phyloP scores from a whole-genome alignment of 2,888 invertebrate species.

The Neoascia interrupta region DNA sequence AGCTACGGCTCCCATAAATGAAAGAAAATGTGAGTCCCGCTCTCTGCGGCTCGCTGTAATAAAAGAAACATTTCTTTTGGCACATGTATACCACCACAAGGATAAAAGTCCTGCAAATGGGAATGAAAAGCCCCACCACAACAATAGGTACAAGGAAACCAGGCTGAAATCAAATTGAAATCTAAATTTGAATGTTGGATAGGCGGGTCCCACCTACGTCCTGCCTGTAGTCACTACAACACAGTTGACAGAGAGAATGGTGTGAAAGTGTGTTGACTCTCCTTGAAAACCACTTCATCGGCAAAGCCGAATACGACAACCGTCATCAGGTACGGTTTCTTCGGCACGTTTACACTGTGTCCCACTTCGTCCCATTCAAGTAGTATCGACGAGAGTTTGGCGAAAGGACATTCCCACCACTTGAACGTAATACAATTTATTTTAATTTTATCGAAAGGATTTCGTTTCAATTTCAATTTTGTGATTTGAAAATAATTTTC shows the following conservation, averaged over 20 bases:
- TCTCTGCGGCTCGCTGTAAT: neutral
- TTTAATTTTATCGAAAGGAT: constrained; percentile 53
- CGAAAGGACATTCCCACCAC: constrained; percentile 14
- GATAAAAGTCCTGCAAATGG: neutral
- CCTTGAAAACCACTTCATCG: neutral
- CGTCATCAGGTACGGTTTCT: no score
- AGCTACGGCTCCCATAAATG: no score
- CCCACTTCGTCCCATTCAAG: neutral
- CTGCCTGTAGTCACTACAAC: no score
- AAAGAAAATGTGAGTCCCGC: no score
- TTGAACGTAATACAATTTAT: constrained; percentile 39
- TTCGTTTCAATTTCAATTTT: constrained; percentile 53
- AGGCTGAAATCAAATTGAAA: constrained; percentile 55
- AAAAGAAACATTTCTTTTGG: neutral
- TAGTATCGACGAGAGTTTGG: neutral
- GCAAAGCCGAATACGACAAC: neutral
- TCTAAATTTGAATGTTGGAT: constrained; percentile 47
- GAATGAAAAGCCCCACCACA: neutral
- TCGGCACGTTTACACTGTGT: neutral
- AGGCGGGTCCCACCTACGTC: no score
- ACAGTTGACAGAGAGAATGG: neutral
- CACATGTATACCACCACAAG: no score
- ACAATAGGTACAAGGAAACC: constrained; percentile 14
- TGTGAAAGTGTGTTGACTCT: constrained; percentile 16
- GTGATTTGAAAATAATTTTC: constrained; percentile 65